These are phyloP conservation scores for Crenuchus spilurus DNA, from an alignment of 2,797 vertebrate genomes.

Conservation along the genomic window DNA sequence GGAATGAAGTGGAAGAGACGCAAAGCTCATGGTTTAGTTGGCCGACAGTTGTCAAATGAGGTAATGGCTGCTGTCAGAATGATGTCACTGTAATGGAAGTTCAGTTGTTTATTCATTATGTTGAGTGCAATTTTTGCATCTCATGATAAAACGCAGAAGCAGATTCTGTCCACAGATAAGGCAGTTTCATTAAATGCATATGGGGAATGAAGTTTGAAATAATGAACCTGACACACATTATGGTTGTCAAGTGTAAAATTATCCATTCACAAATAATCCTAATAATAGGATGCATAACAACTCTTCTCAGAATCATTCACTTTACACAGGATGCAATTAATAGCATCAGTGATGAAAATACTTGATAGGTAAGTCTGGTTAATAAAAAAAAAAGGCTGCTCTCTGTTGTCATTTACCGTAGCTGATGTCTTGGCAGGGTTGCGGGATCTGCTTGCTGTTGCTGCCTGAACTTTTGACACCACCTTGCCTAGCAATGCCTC, in stretches of 20 bases:
- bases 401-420: slow-evolving; percentile 65
- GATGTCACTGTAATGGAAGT: slow-evolving; percentile 33
- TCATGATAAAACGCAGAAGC: neutral
- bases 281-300: neutral
- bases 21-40: slow-evolving; percentile 48
- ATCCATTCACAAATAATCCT: neutral
- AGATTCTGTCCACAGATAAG: neutral
- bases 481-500: slow-evolving; percentile 75
- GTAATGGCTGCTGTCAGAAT: slow-evolving; percentile 48
- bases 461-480: slow-evolving; percentile 70
- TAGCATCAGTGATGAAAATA: slow-evolving; percentile 25
- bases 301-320: neutral
- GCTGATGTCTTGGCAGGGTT: slow-evolving; percentile 68
- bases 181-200: neutral
- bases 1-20: slow-evolving; percentile 25
- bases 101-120: slow-evolving; percentile 28
- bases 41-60: slow-evolving; percentile 42
- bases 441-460: slow-evolving; percentile 69
- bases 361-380: slow-evolving; percentile 36
- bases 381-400: slow-evolving; percentile 22
- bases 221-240: neutral
- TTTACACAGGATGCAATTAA: slow-evolving; percentile 17
- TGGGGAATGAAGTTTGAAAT: neutral
- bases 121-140: slow-evolving; percentile 6
- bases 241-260: neutral